These are phyloP conservation scores for Andricus grossulariae DNA, from an alignment of 1,140 invertebrate genomes.

Conservation along the genomic window DNA sequence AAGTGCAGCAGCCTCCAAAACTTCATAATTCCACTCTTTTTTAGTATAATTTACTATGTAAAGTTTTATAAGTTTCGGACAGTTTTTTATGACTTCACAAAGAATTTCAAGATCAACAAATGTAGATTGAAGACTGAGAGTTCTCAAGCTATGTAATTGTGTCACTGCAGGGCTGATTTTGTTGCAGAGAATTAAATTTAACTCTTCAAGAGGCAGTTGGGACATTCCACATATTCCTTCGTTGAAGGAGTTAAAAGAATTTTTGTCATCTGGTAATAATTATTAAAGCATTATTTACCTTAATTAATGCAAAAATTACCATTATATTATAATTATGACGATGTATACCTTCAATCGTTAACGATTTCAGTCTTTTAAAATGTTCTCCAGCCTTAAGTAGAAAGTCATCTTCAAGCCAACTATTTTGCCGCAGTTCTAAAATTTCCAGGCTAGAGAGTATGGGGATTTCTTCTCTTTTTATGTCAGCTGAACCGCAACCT, in stretches of 20 bases:
- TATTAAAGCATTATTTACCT: slow-evolving; percentile 21
- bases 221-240: slow-evolving; percentile 15
- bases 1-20: too few relatives aligned
- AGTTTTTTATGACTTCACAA: too few relatives aligned
- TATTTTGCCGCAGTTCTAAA: slow-evolving; percentile 47
- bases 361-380: slow-evolving; percentile 50
- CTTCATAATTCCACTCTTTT: too few relatives aligned
- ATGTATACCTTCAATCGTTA: slow-evolving; percentile 57
- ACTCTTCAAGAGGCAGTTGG: neutral
- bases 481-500: slow-evolving; percentile 47
- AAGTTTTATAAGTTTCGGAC: too few relatives aligned
- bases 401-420: slow-evolving; percentile 46
- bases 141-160: neutral
- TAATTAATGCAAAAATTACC: too few relatives aligned
- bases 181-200: neutral
- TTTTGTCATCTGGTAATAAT: neutral
- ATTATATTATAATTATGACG: slow-evolving; percentile 3
- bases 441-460: slow-evolving; percentile 58
- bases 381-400: slow-evolving; percentile 45
- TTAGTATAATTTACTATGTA: too few relatives aligned
- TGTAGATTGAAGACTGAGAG: too few relatives aligned
- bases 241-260: slow-evolving; percentile 18
- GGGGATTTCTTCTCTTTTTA: slow-evolving; percentile 38
- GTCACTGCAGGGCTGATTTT: neutral
- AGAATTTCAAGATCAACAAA: too few relatives aligned